phyloP scores from a whole-genome alignment of 2,797 vertebrate species.

The Phylloscopus collybita region DNA sequence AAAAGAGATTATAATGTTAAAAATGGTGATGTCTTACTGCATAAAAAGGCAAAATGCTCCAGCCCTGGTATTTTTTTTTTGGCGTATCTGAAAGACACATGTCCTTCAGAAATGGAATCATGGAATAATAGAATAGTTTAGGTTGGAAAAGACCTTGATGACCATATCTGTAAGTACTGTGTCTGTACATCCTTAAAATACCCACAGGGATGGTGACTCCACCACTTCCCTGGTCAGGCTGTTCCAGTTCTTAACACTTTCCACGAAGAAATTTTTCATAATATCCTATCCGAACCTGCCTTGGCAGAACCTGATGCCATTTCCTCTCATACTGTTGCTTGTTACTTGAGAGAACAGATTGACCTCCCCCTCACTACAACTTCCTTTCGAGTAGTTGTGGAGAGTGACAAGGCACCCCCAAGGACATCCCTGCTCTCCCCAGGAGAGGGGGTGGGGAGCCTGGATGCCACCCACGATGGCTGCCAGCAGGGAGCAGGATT shows the following conservation, averaged over 20 bases:
- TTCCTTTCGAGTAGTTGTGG: neutral
- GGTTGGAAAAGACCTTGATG: neutral
- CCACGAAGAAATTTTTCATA: neutral
- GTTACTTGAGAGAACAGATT: neutral
- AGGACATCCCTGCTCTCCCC: neutral
- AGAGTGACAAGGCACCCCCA: rapidly evolving
- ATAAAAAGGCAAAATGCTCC: neutral
- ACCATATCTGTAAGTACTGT: neutral
- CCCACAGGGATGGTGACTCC: neutral
- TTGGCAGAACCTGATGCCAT: neutral
- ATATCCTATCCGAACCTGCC: neutral
- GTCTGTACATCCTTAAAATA: neutral
- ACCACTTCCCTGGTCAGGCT: neutral
- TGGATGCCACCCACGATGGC: rapidly evolving
- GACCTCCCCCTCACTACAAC: neutral
- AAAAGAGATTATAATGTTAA: neutral
- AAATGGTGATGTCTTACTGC: neutral
- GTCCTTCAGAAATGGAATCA: neutral
- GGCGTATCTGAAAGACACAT: neutral
- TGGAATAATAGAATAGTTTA: neutral
- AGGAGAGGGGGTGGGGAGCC: neutral
- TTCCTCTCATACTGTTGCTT: neutral
- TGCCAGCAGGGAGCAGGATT: neutral
- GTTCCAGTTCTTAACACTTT: neutral
- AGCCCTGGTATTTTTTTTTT: neutral